phyloP scores from a whole-genome alignment of 1,140 invertebrate genomes.

The Chironomus tepperi region DNA sequence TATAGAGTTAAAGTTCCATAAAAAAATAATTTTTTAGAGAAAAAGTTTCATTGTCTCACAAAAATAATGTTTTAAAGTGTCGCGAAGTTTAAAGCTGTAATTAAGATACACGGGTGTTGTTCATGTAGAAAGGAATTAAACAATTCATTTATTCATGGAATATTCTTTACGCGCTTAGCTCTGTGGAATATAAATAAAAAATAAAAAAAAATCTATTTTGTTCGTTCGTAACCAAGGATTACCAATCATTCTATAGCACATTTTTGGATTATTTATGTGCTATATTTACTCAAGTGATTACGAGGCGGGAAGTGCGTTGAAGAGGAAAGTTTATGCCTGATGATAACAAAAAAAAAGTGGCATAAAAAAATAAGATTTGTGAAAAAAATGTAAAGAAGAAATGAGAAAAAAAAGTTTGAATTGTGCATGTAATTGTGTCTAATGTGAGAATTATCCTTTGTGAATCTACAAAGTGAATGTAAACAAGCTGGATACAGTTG shows the following conservation, averaged over 20 bases:
- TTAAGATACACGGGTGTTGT: too few relatives aligned
- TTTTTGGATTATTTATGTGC: conserved; percentile 23
- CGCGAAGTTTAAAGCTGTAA: too few relatives aligned
- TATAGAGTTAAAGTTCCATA: too few relatives aligned
- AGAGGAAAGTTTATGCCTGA: too few relatives aligned
- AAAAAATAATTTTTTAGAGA: too few relatives aligned
- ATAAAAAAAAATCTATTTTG: too few relatives aligned
- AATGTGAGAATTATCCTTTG: not conserved
- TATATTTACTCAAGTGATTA: conserved; percentile 4
- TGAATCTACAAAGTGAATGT: conserved; percentile 3
- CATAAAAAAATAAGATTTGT: not conserved
- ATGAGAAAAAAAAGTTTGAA: not conserved
- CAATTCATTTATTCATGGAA: not conserved
- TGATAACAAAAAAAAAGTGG: too few relatives aligned
- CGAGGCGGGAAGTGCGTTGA: not conserved
- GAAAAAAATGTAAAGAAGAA: not conserved
- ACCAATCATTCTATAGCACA: not conserved
- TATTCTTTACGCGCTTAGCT: not conserved
- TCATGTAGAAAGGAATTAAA: too few relatives aligned
- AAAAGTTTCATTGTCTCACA: too few relatives aligned
- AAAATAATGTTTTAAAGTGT: too few relatives aligned
- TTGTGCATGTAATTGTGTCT: not conserved
- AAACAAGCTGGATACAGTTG: not conserved
- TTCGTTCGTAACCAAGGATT: conserved; percentile 4
- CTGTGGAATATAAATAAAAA: not conserved